Evolutionary conservation across 2,888 invertebrate genomes (phyloP), one percentile per base, ranked within the genome.

Genomic region (Gari tellinella): DNA sequence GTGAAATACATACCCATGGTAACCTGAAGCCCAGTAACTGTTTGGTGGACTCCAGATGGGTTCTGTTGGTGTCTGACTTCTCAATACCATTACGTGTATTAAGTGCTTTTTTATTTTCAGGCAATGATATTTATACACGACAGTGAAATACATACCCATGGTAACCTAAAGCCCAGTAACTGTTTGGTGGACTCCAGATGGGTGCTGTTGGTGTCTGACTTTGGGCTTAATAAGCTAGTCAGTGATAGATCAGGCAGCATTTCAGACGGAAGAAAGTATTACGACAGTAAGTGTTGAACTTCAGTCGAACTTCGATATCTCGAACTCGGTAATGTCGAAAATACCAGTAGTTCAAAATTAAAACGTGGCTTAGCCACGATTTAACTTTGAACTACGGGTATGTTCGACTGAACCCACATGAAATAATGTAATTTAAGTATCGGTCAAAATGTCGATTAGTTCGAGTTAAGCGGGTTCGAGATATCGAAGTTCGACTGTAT

Each of bases 71-170:
- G 2, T 62, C 88, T 0, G 90, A 89, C 55, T 90, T 90, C n/a
- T n/a, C n/a, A n/a, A n/a, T n/a, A n/a, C n/a, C n/a, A n/a, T n/a
- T n/a, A n/a, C n/a, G n/a, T n/a, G n/a, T n/a, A n/a, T n/a, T n/a
- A n/a, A n/a, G n/a, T n/a, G n/a, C n/a, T n/a, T n/a, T n/a, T n/a
- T n/a, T n/a, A n/a, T n/a, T n/a, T 67, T 0, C 65, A 90, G 90
- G 90, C 88, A 4, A 89, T 90, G 90, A 83, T 82, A 17, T 90
- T 86, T 61, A 87, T 90, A 25, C 89, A 90, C 72, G 90, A 90
- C 49, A 88, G 88, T 73, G 85, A 86, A 55, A 82, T 90, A 14
- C 72, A 69, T 26, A 86, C 69, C 56, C 90, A 90, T 78, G 90
- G 90, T 2, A 90, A 89, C 74, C 82, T 90, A n/a, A 88, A 86